Evolutionary conservation across 92 coral and sea anemone genomes (phyloP), one percentile per base, ranked within the genome.

Genomic region (Palythoa heliodiscus): DNA sequence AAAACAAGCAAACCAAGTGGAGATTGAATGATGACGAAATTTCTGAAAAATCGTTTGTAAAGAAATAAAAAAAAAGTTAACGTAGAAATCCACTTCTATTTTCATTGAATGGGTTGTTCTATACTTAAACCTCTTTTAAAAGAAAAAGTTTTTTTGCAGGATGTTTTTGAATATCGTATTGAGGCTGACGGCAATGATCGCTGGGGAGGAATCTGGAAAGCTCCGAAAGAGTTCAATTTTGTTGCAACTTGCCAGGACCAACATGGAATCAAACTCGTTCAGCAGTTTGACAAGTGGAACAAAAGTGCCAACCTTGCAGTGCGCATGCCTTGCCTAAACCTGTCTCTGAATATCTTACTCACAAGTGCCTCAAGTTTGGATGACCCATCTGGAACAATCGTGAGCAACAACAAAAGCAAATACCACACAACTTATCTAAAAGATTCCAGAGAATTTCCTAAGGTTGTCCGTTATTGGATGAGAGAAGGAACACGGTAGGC

Each of bases 281-380:
- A 29, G 35, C 35, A 29, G 35, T 89, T 89, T 76, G 78, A 84
- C 68, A 79, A 70, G 0, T 82, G 85, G 60, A 47, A 22, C 63
- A 13, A n/a, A 9, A 25, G 39, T 19, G 12, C 73, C 11, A 89
- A 55, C 76, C 89, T 89, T 48, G 91, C 67, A 2, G 75, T n/a
- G 19, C 88, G 85, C 58, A 89, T 89, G 91, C 91, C 91, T 5
- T 60, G 91, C 16, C 88, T 89, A 9, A 85, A 57, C 35, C 37
- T 89, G 39, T 89, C 91, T 12, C 74, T 89, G 38, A 63, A 86
- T n/a, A 58, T 85, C 35, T 78, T 89, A 16, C 48, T 89, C 14
- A 77, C 80, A 16, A 70, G 79, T 29, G 35, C 35, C 35, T 29
- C 35, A 1, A 29, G 35, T 1, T 1, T 29, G 35, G 35, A 29